A percentile compares a stretch with the other conserved stretches of the same genome.
Conservation (phyloP, 1,140 invertebrate species). For the Neotoxoptera formosana region DNA sequence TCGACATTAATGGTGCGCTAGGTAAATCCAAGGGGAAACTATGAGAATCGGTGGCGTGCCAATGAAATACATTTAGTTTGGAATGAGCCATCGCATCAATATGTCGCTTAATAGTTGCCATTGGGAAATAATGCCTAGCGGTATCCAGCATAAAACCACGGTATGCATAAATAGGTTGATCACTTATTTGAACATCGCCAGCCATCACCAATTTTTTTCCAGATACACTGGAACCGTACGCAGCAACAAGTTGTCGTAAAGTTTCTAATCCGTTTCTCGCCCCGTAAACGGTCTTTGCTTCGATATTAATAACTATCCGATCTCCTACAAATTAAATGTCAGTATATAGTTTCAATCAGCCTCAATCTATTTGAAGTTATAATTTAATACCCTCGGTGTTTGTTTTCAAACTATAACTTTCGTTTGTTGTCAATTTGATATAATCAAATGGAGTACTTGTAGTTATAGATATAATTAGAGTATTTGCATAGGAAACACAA, state of each 20-base stretch:
- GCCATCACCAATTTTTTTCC: conserved; percentile 63
- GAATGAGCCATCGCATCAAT: conserved; percentile 79
- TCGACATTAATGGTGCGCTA: conserved; percentile 74
- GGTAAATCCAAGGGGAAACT: conserved; percentile 79
- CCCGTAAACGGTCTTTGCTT: conserved; percentile 74
- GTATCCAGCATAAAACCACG: conserved; percentile 81
- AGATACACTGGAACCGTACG: conserved; percentile 60
- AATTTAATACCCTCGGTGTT: not conserved
- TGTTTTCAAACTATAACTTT: conserved; percentile 12
- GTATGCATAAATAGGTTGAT: conserved; percentile 65
- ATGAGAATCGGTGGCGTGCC: conserved; percentile 85
- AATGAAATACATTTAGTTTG: conserved; percentile 87
- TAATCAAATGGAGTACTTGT: not conserved
- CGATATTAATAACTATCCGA: conserved; percentile 67
- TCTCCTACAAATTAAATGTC: conserved; percentile 63
- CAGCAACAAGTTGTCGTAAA: conserved; percentile 71
- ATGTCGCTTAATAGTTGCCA: conserved; percentile 74
- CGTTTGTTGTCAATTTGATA: conserved; percentile 40
- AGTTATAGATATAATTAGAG: not conserved
- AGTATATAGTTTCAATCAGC: not conserved
- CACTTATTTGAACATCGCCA: conserved; percentile 62
- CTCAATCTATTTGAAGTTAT: not conserved
- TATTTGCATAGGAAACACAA: not conserved
- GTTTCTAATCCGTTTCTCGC: conserved; percentile 80
- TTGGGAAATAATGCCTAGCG: conserved; percentile 76